Percentiles rank a stretch among this genome's conserved stretches.
phyloP scores from a whole-genome alignment of 2,888 invertebrate genomes.

The Cyrtodaria siliqua region DNA sequence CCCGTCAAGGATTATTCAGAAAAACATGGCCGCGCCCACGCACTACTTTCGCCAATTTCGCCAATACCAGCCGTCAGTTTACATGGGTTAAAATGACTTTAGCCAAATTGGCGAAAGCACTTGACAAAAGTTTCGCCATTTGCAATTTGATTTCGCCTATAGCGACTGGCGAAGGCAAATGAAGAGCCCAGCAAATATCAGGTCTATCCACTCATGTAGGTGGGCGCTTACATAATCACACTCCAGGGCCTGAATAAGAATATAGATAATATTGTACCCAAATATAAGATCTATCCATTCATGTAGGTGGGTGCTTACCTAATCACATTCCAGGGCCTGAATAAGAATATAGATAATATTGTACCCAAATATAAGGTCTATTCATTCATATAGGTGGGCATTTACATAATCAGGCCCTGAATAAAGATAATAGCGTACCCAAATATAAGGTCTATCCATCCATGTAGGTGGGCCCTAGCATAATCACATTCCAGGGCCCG shows the following conservation, averaged over 20 bases:
- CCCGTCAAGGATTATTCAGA: too few relatives aligned
- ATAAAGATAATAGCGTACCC: constrained; percentile 88
- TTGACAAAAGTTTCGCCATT: too few relatives aligned
- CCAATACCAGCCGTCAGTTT: too few relatives aligned
- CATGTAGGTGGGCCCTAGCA: constrained; percentile 98
- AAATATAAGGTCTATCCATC: constrained; percentile 99
- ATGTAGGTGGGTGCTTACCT: constrained; percentile 98
- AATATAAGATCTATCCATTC: constrained; percentile 99
- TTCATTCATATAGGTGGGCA: constrained; percentile 99
- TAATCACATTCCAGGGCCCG: constrained; percentile 98
- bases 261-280: constrained; percentile 90
- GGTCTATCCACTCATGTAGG: constrained; percentile 99
- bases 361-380: constrained; percentile 97
- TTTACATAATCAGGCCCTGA: constrained; percentile 97
- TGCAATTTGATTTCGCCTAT: too few relatives aligned
- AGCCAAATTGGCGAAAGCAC: too few relatives aligned
- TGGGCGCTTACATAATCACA: constrained; percentile 98
- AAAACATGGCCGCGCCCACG: too few relatives aligned
- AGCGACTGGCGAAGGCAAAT: too few relatives aligned
- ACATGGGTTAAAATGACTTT: too few relatives aligned
- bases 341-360: constrained; percentile 76
- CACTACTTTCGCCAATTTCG: too few relatives aligned
- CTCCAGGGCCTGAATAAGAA: constrained; percentile 91
- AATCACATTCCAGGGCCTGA: constrained; percentile 97
- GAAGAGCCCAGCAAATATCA: too few relatives aligned